Conservation (phyloP, 2,888 invertebrate genomes). For the Toxonevra muliebris region DNA sequence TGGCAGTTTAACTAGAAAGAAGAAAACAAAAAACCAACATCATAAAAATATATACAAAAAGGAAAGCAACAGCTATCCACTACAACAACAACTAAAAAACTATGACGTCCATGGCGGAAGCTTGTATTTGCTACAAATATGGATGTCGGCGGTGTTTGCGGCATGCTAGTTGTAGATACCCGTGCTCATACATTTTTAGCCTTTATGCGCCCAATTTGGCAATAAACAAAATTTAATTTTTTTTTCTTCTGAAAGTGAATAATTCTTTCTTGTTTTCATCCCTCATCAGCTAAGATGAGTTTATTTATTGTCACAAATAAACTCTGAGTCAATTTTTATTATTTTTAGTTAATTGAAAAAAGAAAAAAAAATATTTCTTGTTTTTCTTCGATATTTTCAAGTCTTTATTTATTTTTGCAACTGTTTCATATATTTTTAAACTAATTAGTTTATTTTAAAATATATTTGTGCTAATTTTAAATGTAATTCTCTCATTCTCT, state of each 20-base stretch:
- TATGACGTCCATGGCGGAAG: not conserved
- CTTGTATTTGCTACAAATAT: not conserved
- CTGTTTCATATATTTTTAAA: conserved; percentile 31
- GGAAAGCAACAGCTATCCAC: not conserved
- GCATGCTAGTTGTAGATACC: conserved; percentile 5
- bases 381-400: conserved; percentile 17
- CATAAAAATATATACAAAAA: conserved; percentile 13
- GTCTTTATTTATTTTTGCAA: conserved; percentile 29
- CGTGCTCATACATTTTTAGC: not conserved
- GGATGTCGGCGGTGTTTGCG: conserved; percentile 18
- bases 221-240: conserved; percentile 49
- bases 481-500: conserved; percentile 11
- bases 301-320: conserved; percentile 32
- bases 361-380: conserved; percentile 36
- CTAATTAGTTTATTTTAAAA: conserved; percentile 28
- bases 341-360: conserved; percentile 49
- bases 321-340: conserved; percentile 53
- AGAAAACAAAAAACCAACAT: not conserved
- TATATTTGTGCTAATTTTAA: conserved; percentile 30
- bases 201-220: conserved; percentile 46
- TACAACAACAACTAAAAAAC: not conserved
- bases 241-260: conserved; percentile 20
- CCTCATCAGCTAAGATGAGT: conserved; percentile 6
- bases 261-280: conserved; percentile 2
- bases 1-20: conserved; percentile 2